Evolutionary conservation across 2,113 vertebrate species (phyloP).

Genomic region (Haplochromis vanheusdeni): DNA sequence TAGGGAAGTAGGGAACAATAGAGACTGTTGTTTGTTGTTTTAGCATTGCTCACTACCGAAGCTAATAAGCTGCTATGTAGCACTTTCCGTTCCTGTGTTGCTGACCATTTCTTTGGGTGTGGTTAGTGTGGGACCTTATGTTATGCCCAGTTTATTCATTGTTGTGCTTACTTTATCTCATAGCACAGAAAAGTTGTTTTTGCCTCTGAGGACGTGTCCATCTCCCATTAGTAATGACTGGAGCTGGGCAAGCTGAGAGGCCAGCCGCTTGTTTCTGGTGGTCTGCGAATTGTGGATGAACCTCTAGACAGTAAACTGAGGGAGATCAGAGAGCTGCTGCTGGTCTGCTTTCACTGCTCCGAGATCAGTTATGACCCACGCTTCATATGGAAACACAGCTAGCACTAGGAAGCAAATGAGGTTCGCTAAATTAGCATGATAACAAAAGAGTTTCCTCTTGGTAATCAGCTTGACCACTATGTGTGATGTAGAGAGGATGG

Average conservation of each 20-base stretch:
- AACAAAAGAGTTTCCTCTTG: neutral
- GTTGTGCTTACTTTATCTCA: neutral
- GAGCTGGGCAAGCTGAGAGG: neutral
- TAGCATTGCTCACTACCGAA: neutral
- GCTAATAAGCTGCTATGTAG: neutral
- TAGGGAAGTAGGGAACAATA: neutral
- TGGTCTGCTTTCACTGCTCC: neutral
- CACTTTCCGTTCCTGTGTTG: neutral
- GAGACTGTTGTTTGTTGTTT: rapidly evolving
- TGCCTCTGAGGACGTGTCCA: neutral
- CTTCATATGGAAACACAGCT: neutral
- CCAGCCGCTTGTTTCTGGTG: neutral
- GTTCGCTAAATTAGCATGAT: neutral
- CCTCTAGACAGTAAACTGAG: neutral
- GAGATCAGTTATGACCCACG: neutral
- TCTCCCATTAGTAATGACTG: neutral
- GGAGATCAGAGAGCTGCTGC: neutral
- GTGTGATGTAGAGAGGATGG: neutral
- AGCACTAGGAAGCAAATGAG: neutral
- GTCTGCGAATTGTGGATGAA: neutral
- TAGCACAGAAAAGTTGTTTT: neutral
- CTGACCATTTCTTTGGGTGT: neutral
- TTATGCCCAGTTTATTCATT: neutral
- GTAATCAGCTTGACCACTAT: neutral
- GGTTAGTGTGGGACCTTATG: neutral